Conservation (phyloP, 2,113 vertebrate genomes). For the Notiomystis cincta region DNA sequence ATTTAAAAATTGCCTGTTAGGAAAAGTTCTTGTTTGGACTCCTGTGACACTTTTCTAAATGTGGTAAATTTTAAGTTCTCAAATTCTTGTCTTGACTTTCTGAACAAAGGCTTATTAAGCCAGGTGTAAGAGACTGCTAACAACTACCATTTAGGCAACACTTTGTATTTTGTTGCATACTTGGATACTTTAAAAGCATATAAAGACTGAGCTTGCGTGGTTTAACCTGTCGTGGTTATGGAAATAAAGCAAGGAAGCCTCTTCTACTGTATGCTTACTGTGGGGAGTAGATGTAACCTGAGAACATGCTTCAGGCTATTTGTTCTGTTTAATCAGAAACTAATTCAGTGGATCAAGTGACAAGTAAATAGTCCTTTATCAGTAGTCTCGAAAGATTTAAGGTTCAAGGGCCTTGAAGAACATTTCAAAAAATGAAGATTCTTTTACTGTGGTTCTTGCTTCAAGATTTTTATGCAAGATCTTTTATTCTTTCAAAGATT, state of each 20-base stretch:
- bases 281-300: not conserved
- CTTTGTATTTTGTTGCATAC: not conserved
- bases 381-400: not conserved
- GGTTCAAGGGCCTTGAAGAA: not conserved
- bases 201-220: not conserved
- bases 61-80: not conserved
- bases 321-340: not conserved
- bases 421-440: not conserved
- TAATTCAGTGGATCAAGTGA: not conserved
- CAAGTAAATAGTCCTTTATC: not conserved
- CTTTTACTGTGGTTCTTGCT: not conserved
- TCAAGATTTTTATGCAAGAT: not conserved
- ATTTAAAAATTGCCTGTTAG: not conserved
- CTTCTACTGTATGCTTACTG: not conserved
- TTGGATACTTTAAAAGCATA: not conserved
- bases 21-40: not conserved
- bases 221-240: not conserved
- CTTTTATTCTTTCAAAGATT: not conserved
- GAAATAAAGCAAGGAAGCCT: not conserved
- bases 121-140: not conserved
- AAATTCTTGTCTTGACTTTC: not conserved
- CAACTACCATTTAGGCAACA: not conserved
- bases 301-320: not conserved
- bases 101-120: not conserved
- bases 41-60: not conserved